Base-by-base conservation (phyloP, 2,888 invertebrate species). In the Odontomyia ornata region DNA sequence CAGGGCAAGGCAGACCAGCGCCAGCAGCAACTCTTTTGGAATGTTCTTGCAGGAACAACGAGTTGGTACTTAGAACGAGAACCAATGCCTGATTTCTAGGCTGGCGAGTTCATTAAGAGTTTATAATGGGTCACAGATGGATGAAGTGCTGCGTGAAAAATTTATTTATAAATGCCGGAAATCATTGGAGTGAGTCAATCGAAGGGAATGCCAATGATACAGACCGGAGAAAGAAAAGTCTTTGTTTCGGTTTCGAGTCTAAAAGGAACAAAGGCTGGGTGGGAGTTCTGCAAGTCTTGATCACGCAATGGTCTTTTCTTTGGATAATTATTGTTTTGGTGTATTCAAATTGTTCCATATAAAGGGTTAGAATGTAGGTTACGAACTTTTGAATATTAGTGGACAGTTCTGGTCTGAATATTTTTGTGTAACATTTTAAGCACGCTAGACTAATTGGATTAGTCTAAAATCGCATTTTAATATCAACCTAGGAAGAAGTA, bases 111-210 rank as follows among this genome's bases (percentile, higher is more conserved):
- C 65, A 65, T 65, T 36, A 36, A n/a, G n/a, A 36, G 65, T 18
- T 62, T 27, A 28, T 13, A 62, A 27, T 30, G 65, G 65, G 36
- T 36, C 65, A n/a, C n/a, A 65, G 18, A 65, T 65, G 30, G n/a
- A 30, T 11, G 30, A 18, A 30, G 27, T 11, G 18, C 36, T 25
- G 36, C 65, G 36, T 65, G 36, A 65, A 65, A 62, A 60, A 18
- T 18, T 65, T 36, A 64, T 28, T 64, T 28, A 64, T 64, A 28
- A 28, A 64, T 65, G 36, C 27, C 65, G 65, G 65, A 65, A 30
- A 30, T n/a, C 30, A 65, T 13, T 65, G 30, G 9, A 13, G 36
- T 65, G 65, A 65, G 36, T 65, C 65, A 65, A 65, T 65, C n/a
- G 18, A 30, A 36, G 65, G 36, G 21, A 65, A 65, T 65, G 30